Percentiles rank a stretch among this genome's conserved stretches.
Conservation (phyloP, 2,113 vertebrate species). For the Cathartes aura region DNA sequence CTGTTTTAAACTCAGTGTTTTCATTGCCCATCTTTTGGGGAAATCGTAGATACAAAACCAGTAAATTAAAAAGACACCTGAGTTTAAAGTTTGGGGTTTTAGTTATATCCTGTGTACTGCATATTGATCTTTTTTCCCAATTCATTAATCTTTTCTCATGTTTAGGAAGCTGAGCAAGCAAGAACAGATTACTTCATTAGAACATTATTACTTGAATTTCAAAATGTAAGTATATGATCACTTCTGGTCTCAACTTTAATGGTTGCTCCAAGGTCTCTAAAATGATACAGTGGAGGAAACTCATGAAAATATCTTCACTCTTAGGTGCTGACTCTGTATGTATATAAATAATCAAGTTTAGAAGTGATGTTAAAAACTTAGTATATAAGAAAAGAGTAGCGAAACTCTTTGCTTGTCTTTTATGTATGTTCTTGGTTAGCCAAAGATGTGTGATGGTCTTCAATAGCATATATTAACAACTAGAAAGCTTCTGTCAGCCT, state of each 20-base stretch:
- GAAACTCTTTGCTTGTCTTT: not conserved
- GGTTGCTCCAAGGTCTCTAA: not conserved
- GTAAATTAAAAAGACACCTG: not conserved
- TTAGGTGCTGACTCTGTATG: not conserved
- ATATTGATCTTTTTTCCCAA: not conserved
- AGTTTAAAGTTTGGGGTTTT: not conserved
- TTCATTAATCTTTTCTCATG: conserved; percentile 6
- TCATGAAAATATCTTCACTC: not conserved
- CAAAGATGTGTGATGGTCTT: not conserved
- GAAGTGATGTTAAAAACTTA: not conserved
- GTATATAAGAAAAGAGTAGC: not conserved
- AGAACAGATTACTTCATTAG: conserved; percentile 95
- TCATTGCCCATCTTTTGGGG: not conserved
- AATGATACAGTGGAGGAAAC: not conserved
- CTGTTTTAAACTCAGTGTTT: not conserved
- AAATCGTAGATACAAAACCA: not conserved
- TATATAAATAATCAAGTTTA: not conserved
- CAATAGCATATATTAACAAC: not conserved
- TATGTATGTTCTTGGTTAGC: not conserved
- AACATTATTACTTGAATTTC: conserved; percentile 88
- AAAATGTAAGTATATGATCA: conserved; percentile 84
- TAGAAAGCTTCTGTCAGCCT: not conserved
- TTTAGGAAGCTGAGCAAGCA: conserved; percentile 91
- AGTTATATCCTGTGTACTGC: not conserved
- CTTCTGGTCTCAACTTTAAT: not conserved